Evolutionary conservation across 1,140 invertebrate genomes (phyloP).

Genomic region (Eufriesea mexicana): DNA sequence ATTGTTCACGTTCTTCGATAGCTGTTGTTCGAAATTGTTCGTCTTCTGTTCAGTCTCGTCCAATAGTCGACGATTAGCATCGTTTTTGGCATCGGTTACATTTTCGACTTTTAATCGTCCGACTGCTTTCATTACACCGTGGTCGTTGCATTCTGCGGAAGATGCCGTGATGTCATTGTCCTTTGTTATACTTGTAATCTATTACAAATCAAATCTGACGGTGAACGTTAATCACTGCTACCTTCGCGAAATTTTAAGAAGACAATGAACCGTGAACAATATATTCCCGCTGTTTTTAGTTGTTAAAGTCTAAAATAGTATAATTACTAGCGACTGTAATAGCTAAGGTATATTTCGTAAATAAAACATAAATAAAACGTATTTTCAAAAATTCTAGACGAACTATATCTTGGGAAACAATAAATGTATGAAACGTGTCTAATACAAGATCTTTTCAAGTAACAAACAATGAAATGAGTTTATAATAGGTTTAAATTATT

Average conservation of each 20-base stretch:
- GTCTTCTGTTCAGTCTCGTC: neutral
- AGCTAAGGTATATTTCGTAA: too few relatives aligned
- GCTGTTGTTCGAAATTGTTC: neutral
- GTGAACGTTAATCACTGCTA: slow-evolving; percentile 37
- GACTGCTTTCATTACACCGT: neutral
- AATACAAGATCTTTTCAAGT: too few relatives aligned
- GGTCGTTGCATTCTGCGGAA: slow-evolving; percentile 32
- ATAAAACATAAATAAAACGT: too few relatives aligned
- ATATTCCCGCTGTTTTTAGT: too few relatives aligned
- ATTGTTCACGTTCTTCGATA: neutral
- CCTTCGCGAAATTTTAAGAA: neutral
- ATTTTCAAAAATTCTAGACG: too few relatives aligned
- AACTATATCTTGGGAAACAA: too few relatives aligned
- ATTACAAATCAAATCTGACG: slow-evolving; percentile 30
- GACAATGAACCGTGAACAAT: neutral
- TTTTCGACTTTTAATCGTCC: neutral
- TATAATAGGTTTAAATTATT: too few relatives aligned
- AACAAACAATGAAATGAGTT: too few relatives aligned
- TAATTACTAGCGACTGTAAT: neutral
- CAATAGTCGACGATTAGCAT: slow-evolving; percentile 8
- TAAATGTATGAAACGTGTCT: too few relatives aligned
- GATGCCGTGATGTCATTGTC: slow-evolving; percentile 36
- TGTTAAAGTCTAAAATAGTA: too few relatives aligned
- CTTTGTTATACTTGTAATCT: slow-evolving; percentile 27
- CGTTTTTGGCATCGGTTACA: neutral